Conservation (phyloP, 2,113 vertebrate genomes). For the Connochaetes taurinus region DNA sequence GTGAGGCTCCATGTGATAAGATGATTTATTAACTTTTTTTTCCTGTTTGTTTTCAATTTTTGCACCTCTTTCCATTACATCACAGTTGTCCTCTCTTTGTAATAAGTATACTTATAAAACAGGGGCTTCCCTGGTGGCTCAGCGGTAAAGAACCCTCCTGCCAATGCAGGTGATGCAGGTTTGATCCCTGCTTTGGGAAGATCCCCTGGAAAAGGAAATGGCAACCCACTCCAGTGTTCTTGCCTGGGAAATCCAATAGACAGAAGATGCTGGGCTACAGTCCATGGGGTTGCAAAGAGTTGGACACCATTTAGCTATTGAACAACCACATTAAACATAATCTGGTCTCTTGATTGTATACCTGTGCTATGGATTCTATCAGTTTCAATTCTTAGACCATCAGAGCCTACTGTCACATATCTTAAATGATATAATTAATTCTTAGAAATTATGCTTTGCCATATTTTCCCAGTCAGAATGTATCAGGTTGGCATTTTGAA, state of each 20-base stretch:
- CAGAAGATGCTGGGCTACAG: neutral
- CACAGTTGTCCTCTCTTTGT: neutral
- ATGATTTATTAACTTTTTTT: neutral
- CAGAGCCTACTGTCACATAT: neutral
- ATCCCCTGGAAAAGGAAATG: neutral
- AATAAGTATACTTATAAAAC: neutral
- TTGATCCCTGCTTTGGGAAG: neutral
- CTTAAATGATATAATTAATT: slow-evolving; percentile 38
- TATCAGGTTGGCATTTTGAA: slow-evolving; percentile 64
- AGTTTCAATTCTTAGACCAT: neutral
- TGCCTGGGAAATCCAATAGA: neutral
- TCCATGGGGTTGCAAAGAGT: neutral
- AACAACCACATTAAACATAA: neutral
- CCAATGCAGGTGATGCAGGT: neutral
- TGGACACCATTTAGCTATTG: neutral
- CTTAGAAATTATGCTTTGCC: slow-evolving; percentile 36
- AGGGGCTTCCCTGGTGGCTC: neutral
- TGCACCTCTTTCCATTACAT: neutral
- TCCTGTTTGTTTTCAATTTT: neutral
- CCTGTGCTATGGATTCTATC: neutral
- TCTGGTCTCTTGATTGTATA: neutral
- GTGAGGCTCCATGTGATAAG: neutral
- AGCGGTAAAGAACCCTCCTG: neutral
- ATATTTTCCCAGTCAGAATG: slow-evolving; percentile 19
- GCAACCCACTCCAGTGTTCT: neutral